Evolutionary conservation across 2,797 vertebrate species (phyloP), one percentile per base, ranked within the genome.

Genomic region (Anolis apletophallus): DNA sequence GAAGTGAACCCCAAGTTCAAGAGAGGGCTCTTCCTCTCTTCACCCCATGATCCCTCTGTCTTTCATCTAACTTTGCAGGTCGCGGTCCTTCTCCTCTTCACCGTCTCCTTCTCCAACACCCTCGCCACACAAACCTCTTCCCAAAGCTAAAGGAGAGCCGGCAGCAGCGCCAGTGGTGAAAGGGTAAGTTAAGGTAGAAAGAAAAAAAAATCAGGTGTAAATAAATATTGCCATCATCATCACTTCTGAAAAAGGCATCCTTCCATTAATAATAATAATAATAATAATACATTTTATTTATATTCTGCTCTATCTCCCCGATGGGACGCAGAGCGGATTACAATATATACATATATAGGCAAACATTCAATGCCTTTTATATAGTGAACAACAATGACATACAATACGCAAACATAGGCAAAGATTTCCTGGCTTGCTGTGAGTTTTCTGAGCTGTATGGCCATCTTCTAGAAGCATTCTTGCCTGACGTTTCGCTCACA

Each of bases 61-160:
- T 29, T 36, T 54, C 59, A 1, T 84, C 83, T 55, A 4, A 21
- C 17, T 89, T 67, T 81, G 78, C 84, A 99, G 98, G 93, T 99
- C 98, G 67, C 95, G 97, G 8, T 97, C 97, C 85, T 97, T 97
- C 93, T 99, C 98, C 2, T 98, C 98, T 1, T 99, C 98, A 13
- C 97, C 97, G 0, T 99, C 98, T 89, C 97, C 98, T 0, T 99
- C 98, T 36, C 98, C 97, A 2, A 97, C 97, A 59, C 98, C 97
- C 0, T 97, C 98, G 73, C 97, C 96, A 4, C 98, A 97, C 85
- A 98, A 97, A 95, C 97, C 97, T 0, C 88, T 96, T 75, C 36
- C 93, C 0, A 98, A 98, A 96, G 95, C 95, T 90, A 99, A 99
- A 96, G 95, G 96, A 29, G 98, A 98, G 40, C 95, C 95, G 1